Percentiles rank a stretch among this genome's conserved stretches.
Evolutionary conservation across 2,113 vertebrate species (phyloP).

Genomic region (Corvus hawaiiensis): DNA sequence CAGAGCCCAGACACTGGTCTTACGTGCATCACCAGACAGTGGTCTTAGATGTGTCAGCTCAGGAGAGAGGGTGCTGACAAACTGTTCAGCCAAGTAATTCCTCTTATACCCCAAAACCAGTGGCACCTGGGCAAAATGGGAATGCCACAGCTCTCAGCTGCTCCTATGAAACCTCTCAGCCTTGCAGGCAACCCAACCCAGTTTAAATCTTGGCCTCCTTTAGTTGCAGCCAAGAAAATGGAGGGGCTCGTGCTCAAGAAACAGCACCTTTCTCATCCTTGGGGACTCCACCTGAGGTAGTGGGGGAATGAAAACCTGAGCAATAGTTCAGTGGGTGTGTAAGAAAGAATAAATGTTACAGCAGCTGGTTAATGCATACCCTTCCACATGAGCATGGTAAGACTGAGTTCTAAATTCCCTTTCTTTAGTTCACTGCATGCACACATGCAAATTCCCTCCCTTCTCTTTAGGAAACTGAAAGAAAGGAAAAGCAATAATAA

Average conservation of each 20-base stretch:
- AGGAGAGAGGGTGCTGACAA: not conserved
- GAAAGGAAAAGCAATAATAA: conserved; percentile 51
- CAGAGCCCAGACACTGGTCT: not conserved
- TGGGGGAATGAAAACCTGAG: not conserved
- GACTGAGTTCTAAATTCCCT: not conserved
- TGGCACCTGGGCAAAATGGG: not conserved
- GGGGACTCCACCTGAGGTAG: not conserved
- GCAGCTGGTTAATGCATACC: not conserved
- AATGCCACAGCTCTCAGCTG: not conserved
- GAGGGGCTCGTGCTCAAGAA: not conserved
- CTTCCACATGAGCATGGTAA: not conserved
- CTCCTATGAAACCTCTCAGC: not conserved
- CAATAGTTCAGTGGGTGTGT: not conserved
- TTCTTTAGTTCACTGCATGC: not conserved
- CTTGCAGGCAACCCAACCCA: not conserved
- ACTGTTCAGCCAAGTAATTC: not conserved
- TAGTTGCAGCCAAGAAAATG: not conserved
- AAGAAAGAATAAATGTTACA: not conserved
- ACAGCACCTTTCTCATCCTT: not conserved
- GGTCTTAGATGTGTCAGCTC: not conserved
- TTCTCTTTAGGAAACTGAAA: conserved; percentile 20
- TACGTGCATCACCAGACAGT: not conserved
- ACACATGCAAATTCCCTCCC: not conserved
- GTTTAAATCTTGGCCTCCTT: not conserved
- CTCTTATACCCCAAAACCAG: not conserved